Evolutionary conservation across 1,140 invertebrate species (phyloP).

Genomic region (Hesperophylax magnus): DNA sequence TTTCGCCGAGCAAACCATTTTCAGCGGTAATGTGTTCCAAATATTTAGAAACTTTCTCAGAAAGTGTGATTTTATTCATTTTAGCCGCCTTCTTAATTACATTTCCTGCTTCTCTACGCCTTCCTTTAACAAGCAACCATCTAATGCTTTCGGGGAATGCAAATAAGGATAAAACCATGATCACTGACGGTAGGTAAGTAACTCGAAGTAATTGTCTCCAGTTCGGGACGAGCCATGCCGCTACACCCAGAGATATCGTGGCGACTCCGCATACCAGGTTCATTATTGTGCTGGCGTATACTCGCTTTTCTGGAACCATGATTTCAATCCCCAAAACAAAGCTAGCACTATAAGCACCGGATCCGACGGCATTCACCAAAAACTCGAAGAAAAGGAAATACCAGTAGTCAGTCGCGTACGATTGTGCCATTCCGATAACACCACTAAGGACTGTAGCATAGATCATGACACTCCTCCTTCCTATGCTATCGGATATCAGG

Average conservation of each 20-base stretch:
- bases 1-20: constrained; percentile 18
- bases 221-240: constrained; percentile 78
- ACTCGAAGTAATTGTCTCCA: constrained; percentile 80
- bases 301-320: constrained; percentile 80
- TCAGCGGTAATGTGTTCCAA: constrained; percentile 55
- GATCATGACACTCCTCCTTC: constrained; percentile 62
- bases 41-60: constrained; percentile 66
- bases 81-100: constrained; percentile 76
- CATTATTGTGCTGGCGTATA: constrained; percentile 80
- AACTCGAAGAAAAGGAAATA: constrained; percentile 72
- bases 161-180: constrained; percentile 75
- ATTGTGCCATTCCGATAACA: constrained; percentile 70
- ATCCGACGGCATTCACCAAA: constrained; percentile 68
- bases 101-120: constrained; percentile 73
- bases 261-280: constrained; percentile 82
- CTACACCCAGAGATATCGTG: constrained; percentile 76
- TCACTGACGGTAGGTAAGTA: constrained; percentile 77
- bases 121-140: constrained; percentile 82
- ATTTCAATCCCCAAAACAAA: constrained; percentile 82
- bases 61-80: constrained; percentile 77
- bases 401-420: constrained; percentile 71
- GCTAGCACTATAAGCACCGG: constrained; percentile 72
- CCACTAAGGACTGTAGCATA: constrained; percentile 63
- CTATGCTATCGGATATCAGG: constrained; percentile 77
- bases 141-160: constrained; percentile 77